Evolutionary conservation across 2,797 vertebrate genomes (phyloP).

Genomic region (Aldrovandia affinis): DNA sequence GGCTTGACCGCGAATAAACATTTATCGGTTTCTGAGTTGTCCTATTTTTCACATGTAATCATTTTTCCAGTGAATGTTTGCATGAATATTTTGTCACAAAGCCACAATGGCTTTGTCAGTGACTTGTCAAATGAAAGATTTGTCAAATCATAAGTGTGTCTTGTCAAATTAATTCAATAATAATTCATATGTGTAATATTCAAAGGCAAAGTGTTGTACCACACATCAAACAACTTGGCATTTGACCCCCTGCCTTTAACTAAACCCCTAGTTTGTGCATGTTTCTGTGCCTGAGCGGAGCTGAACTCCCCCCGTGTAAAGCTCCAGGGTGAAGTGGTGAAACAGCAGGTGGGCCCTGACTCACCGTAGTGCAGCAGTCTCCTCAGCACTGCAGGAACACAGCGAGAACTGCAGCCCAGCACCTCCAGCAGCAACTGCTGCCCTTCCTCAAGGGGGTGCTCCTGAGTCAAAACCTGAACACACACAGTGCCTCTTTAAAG

Average conservation of each 20-base stretch:
- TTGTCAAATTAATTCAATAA: no score
- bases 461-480: constrained; percentile 61
- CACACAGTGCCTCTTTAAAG: neutral
- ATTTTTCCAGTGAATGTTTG: no score
- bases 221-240: neutral
- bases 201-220: neutral
- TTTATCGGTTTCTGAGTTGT: no score
- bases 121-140: no score
- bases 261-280: neutral
- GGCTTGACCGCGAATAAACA: no score
- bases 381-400: constrained; percentile 54
- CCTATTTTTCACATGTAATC: no score
- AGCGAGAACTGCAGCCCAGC: constrained; percentile 45
- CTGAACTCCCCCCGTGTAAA: neutral
- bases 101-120: no score
- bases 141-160: no score
- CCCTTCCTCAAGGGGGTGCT: constrained; percentile 52
- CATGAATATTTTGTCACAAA: no score
- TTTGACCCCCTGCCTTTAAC: no score
- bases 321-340: neutral
- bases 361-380: constrained; percentile 68
- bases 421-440: constrained; percentile 64
- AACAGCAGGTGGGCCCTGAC: neutral
- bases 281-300: neutral
- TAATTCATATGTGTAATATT: neutral